phyloP scores from a whole-genome alignment of 2,797 vertebrate species.

The Enteromius radiatus region DNA sequence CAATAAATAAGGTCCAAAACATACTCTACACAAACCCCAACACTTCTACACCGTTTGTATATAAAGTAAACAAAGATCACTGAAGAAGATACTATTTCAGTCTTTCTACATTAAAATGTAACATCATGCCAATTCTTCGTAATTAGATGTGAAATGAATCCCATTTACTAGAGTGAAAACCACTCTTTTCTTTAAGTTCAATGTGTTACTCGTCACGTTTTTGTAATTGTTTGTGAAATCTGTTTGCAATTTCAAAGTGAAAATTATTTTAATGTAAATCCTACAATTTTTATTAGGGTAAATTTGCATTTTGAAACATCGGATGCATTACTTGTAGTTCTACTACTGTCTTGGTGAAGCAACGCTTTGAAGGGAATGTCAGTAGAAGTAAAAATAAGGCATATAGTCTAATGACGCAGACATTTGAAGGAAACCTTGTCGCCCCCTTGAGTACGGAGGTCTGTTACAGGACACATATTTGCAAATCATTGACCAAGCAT shows the following conservation, averaged over 20 bases:
- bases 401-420: not conserved
- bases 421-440: not conserved
- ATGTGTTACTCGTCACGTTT: not conserved
- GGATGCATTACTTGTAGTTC: not conserved
- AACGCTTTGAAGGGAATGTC: not conserved
- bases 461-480: not conserved
- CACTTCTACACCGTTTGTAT: not conserved
- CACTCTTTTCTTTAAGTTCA: not conserved
- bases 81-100: not conserved
- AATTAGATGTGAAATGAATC: not conserved
- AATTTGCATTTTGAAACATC: not conserved
- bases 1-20: slow-evolving; percentile 62
- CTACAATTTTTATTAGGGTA: not conserved
- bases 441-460: slow-evolving; percentile 6
- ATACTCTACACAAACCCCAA: not conserved
- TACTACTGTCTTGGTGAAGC: not conserved
- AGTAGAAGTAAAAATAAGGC: not conserved
- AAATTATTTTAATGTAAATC: not conserved
- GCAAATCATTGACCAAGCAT: not conserved
- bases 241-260: not conserved
- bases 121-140: not conserved
- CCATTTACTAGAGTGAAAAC: not conserved
- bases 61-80: not conserved
- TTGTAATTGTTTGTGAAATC: not conserved
- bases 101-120: not conserved